A percentile compares a stretch with the other conserved stretches of the same genome.
Conservation (phyloP, 2,888 invertebrate genomes). For the Eupithecia inturbata region DNA sequence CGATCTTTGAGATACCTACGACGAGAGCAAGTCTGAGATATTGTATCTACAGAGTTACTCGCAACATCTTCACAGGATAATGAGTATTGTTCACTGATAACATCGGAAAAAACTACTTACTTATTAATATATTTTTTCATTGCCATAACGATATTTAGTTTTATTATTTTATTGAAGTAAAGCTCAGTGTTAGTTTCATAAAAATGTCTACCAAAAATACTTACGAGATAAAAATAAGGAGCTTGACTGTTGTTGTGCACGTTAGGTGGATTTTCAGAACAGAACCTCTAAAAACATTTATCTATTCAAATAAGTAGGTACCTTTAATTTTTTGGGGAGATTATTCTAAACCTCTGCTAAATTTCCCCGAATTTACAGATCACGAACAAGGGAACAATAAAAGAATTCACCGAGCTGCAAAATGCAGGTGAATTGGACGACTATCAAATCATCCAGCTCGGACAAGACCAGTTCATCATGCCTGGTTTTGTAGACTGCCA, state of each 20-base stretch:
- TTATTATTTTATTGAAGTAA: background rate
- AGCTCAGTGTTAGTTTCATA: background rate
- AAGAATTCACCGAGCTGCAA: constrained; percentile 53
- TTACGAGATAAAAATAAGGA: too few relatives aligned
- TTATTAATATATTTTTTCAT: too few relatives aligned
- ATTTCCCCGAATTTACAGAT: constrained; percentile 52
- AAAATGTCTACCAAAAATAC: too few relatives aligned
- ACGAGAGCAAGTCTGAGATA: too few relatives aligned
- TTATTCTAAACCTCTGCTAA: background rate
- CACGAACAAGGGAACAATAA: constrained; percentile 55
- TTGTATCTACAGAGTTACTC: too few relatives aligned
- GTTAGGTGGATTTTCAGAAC: too few relatives aligned
- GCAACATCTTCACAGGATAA: background rate
- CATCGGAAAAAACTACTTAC: background rate
- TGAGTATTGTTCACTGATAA: background rate
- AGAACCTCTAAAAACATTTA: too few relatives aligned
- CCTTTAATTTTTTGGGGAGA: too few relatives aligned
- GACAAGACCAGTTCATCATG: constrained; percentile 87
- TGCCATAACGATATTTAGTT: background rate
- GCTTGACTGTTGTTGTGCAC: too few relatives aligned
- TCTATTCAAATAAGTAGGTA: too few relatives aligned
- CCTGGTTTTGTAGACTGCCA: constrained; percentile 96
- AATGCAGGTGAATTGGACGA: constrained; percentile 50
- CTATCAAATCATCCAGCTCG: constrained; percentile 54
- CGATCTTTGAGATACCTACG: too few relatives aligned